A percentile compares a stretch with the other conserved stretches of the same genome.
Conservation (phyloP, 1,140 invertebrate species). For the Latrodectus geometricus region DNA sequence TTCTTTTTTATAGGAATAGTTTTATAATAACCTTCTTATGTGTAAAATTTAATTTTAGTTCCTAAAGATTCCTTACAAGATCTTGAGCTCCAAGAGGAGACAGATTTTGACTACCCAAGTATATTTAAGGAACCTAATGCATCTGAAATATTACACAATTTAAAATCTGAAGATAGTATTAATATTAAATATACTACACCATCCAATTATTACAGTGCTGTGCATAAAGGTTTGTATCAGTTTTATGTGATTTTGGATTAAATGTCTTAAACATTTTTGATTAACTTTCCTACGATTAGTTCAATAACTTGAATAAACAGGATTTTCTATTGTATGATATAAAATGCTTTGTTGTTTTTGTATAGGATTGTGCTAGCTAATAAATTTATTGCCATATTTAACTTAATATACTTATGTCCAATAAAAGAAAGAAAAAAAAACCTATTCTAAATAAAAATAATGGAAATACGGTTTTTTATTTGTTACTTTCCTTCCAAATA, state of each 20-base stretch:
- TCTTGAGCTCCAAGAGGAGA: constrained; percentile 78
- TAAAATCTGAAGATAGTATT: constrained; percentile 44
- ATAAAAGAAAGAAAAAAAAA: too few species aligned
- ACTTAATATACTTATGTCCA: too few species aligned
- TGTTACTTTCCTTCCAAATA: too few species aligned
- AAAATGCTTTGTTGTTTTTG: too few species aligned
- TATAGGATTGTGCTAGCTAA: too few species aligned
- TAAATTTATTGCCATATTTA: too few species aligned
- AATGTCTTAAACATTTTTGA: too few species aligned
- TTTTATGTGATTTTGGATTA: not conserved
- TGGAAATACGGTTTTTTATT: too few species aligned
- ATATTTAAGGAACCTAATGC: constrained; percentile 65
- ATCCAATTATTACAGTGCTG: constrained; percentile 13
- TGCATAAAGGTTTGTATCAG: constrained; percentile 7
- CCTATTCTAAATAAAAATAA: too few species aligned
- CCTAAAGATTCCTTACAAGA: constrained; percentile 85
- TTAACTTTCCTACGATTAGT: too few species aligned
- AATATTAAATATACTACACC: constrained; percentile 38
- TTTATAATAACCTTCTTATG: constrained; percentile 14
- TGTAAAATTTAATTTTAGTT: constrained; percentile 82
- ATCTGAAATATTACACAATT: constrained; percentile 45
- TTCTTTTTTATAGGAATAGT: not conserved
- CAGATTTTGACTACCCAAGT: constrained; percentile 72
- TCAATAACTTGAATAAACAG: too few species aligned
- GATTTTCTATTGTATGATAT: too few species aligned